These are phyloP conservation scores for Taphrorychus bicolor DNA, from an alignment of 2,888 invertebrate species.

Conservation along the genomic window DNA sequence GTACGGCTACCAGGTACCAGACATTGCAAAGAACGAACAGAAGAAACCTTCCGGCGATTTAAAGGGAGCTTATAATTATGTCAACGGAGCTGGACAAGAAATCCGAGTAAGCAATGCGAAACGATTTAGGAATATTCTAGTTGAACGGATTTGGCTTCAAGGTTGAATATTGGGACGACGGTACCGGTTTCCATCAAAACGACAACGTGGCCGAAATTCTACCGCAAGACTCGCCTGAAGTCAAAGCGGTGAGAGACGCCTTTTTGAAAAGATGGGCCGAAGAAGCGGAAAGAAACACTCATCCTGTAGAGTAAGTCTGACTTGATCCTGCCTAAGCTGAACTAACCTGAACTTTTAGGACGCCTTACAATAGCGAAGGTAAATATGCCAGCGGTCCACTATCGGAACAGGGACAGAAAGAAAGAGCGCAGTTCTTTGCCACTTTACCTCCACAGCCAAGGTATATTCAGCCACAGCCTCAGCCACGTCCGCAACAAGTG, in stretches of 20 bases:
- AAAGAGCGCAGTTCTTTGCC: slow-evolving; percentile 27
- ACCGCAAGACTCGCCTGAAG: slow-evolving; percentile 73
- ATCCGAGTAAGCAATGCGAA: slow-evolving; percentile 64
- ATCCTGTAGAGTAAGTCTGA: slow-evolving; percentile 51
- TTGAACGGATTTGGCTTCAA: slow-evolving; percentile 50
- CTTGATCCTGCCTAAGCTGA: too few relatives aligned
- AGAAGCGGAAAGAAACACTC: slow-evolving; percentile 64
- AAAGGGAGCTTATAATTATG: slow-evolving; percentile 75
- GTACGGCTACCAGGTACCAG: slow-evolving; percentile 76
- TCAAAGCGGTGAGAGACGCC: slow-evolving; percentile 72
- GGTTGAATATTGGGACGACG: slow-evolving; percentile 78
- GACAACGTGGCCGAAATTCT: slow-evolving; percentile 73
- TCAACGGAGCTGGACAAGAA: slow-evolving; percentile 66
- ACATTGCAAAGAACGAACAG: slow-evolving; percentile 77
- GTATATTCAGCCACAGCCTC: neutral
- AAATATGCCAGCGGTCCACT: slow-evolving; percentile 49
- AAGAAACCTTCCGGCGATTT: slow-evolving; percentile 74
- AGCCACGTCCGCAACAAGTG: too few relatives aligned
- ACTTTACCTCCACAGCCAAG: slow-evolving; percentile 2
- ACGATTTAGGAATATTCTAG: neutral
- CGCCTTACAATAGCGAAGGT: slow-evolving; percentile 49
- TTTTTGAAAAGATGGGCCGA: slow-evolving; percentile 74
- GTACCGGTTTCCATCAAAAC: slow-evolving; percentile 79
- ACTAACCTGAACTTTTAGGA: too few relatives aligned
- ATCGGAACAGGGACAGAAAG: slow-evolving; percentile 43